Percentiles rank a stretch among this genome's conserved stretches.
phyloP scores from a whole-genome alignment of 2,888 invertebrate species.

The Meteorus colon region DNA sequence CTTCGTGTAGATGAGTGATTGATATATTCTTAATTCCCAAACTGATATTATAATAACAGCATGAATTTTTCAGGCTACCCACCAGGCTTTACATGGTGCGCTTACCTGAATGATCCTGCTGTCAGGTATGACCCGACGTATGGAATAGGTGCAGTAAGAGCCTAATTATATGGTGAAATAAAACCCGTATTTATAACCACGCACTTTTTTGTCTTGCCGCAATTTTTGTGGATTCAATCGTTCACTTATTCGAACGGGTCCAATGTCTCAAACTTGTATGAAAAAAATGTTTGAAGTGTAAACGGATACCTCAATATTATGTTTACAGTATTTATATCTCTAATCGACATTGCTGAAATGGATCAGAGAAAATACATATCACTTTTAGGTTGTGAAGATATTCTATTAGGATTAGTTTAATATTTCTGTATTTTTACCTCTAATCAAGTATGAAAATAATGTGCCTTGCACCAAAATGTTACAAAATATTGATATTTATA shows the following conservation, averaged over 20 bases:
- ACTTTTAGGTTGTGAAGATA: neutral
- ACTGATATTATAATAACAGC: slow-evolving; percentile 21
- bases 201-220: neutral
- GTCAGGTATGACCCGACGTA: slow-evolving; percentile 56
- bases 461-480: slow-evolving; percentile 23
- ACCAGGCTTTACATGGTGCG: slow-evolving; percentile 71
- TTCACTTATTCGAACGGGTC: neutral
- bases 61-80: slow-evolving; percentile 69
- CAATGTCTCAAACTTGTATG: neutral
- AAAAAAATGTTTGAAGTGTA: neutral
- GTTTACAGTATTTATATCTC: neutral
- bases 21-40: slow-evolving; percentile 9
- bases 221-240: neutral
- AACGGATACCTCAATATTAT: neutral
- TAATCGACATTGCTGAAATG: neutral
- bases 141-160: slow-evolving; percentile 45
- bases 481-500: slow-evolving; percentile 9
- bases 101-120: slow-evolving; percentile 68
- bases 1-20: slow-evolving; percentile 30
- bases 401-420: slow-evolving; percentile 6
- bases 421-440: neutral
- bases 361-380: slow-evolving; percentile 11
- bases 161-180: slow-evolving; percentile 25
- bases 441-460: neutral
- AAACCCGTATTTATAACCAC: neutral